Conservation (phyloP, 2,113 vertebrate genomes). For the Arenaria interpres region DNA sequence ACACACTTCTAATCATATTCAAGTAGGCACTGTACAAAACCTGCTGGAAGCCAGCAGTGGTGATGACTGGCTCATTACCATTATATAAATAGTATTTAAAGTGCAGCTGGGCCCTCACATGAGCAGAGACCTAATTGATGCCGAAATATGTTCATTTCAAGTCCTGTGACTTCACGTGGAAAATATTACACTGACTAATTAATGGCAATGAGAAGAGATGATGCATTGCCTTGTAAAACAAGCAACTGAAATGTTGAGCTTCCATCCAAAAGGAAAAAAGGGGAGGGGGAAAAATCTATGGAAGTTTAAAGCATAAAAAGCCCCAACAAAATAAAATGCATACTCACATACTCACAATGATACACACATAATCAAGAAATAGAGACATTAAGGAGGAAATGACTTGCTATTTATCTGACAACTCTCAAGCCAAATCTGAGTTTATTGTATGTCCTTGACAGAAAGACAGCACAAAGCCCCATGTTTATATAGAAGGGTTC, state of each 20-base stretch:
- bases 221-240: constrained; percentile 68
- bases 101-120: constrained; percentile 71
- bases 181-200: constrained; percentile 71
- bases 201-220: constrained; percentile 64
- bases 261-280: constrained; percentile 32
- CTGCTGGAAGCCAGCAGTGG: constrained; percentile 43
- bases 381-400: constrained; percentile 40
- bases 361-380: constrained; percentile 34
- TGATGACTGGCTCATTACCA: constrained; percentile 58
- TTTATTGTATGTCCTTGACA: constrained; percentile 23
- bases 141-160: constrained; percentile 68
- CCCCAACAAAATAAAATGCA: constrained; percentile 8
- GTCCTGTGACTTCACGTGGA: constrained; percentile 72
- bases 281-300: background rate
- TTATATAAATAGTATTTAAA: constrained; percentile 62
- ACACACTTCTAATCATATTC: constrained; percentile 63
- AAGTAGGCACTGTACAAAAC: constrained; percentile 57
- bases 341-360: background rate
- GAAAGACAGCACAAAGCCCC: constrained; percentile 1
- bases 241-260: constrained; percentile 44
- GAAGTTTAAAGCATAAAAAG: constrained; percentile 10
- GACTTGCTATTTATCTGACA: background rate
- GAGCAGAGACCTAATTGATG: constrained; percentile 69
- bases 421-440: background rate
- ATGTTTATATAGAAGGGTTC: background rate